Base-by-base conservation (phyloP, 2,113 vertebrate genomes). In the Entomyzon cyanotis region DNA sequence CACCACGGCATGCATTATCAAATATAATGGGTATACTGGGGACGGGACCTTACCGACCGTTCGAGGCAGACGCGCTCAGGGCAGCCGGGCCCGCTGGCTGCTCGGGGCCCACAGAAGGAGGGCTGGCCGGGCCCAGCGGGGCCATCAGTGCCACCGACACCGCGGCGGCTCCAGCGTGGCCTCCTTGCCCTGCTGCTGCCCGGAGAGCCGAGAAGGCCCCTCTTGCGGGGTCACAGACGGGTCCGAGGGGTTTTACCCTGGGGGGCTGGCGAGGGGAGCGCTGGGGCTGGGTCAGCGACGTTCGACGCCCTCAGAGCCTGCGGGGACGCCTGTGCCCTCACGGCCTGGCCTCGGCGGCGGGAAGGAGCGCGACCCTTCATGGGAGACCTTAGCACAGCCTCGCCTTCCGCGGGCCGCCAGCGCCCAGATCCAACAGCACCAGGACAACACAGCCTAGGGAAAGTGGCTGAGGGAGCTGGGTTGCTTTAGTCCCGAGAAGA, bases 11-110 rank as follows among this genome's bases (percentile, higher is more conserved):
- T 1, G 16, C 42, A n/a, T 33, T 23, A 70, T 22, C 12, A 10
- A 17, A 27, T 4, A 20, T 1, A 31, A 33, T 0, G n/a, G 22
- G 8, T 23, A 11, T 8, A 28, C 11, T 0, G 58, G 24, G 27
- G 56, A 16, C 1, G 69, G 33, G 23, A 24, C 12, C 31, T 19
- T 23, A 12, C 41, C 0, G 22, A 27, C 12, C 2, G 8, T 12
- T 6, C 4, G 17, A 46, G 35, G 52, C 14, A 15, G 49, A 10
- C 1, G 27, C 28, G 25, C 37, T 8, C 0, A 27, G 20, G 10
- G 35, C 7, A 30, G 21, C 35, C 33, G 1, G 23, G 11, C 31
- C 13, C 12, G 4, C 68, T 10, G 27, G 2, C 21, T 1, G 84
- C 35, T n/a, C 6, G 12, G 17, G 46, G 41, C 8, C 12, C 12